phyloP scores from a whole-genome alignment of 2,113 vertebrate genomes.

The Ardeotis arabs region DNA sequence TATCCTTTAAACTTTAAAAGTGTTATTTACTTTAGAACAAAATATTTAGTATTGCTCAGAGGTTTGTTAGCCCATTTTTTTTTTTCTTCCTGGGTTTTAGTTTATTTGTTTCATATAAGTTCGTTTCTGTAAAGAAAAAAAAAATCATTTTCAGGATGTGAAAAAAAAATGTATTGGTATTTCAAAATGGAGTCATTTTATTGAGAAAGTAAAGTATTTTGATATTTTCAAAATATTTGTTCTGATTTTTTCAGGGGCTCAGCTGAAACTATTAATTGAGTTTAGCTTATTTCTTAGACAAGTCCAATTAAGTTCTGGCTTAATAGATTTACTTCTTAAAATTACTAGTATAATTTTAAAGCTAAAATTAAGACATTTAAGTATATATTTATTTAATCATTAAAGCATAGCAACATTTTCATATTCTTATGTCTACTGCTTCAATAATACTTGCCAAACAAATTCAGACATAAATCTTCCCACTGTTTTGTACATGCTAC shows the following conservation, averaged over 20 bases:
- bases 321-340: background rate
- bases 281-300: background rate
- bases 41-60: background rate
- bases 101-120: background rate
- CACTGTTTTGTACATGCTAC: background rate
- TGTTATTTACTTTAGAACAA: background rate
- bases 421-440: background rate
- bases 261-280: background rate
- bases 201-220: background rate
- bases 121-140: background rate
- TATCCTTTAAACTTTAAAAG: background rate
- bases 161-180: background rate
- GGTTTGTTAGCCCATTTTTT: background rate
- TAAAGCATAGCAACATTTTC: background rate
- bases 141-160: rapidly evolving
- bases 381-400: background rate
- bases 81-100: background rate
- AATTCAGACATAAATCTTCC: background rate
- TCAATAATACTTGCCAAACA: background rate
- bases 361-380: background rate
- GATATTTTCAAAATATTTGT: background rate
- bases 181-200: background rate
- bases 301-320: background rate
- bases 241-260: background rate
- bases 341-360: background rate